These are phyloP conservation scores for Thecocarcelia acutangulata DNA, from an alignment of 2,888 invertebrate species.

Conservation along the genomic window DNA sequence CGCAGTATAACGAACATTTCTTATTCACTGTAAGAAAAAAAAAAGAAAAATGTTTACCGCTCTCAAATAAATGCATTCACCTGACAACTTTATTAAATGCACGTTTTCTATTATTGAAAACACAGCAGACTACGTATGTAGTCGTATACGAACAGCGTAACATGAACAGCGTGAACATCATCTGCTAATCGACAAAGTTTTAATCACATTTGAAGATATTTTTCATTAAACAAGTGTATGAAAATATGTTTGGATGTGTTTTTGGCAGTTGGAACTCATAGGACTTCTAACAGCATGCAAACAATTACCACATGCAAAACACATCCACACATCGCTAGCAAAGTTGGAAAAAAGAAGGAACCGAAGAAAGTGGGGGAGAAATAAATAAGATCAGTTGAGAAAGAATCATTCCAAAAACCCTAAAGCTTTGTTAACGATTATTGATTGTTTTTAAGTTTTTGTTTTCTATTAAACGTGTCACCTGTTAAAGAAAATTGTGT, in stretches of 20 bases:
- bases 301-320: conserved; percentile 3
- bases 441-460: background rate
- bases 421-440: background rate
- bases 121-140: background rate
- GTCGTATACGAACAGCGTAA: too few species aligned
- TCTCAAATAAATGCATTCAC: conserved; percentile 15
- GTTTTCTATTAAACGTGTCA: conserved; percentile 1
- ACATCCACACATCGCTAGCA: background rate
- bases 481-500: conserved; percentile 8
- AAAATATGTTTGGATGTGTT: background rate
- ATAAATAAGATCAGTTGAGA: background rate
- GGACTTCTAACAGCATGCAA: background rate
- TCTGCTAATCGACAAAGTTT: conserved; percentile 50
- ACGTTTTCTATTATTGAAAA: too few species aligned
- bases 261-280: background rate
- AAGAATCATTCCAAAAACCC: background rate
- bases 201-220: conserved; percentile 49
- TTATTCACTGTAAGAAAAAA: background rate
- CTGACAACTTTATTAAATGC: background rate
- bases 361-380: conserved; percentile 4
- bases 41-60: background rate
- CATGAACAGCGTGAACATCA: background rate
- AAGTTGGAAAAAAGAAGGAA: background rate
- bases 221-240: background rate
- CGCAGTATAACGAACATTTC: too few species aligned